Base-by-base conservation (phyloP, 2,888 invertebrate genomes). In the Griposia aprilina region DNA sequence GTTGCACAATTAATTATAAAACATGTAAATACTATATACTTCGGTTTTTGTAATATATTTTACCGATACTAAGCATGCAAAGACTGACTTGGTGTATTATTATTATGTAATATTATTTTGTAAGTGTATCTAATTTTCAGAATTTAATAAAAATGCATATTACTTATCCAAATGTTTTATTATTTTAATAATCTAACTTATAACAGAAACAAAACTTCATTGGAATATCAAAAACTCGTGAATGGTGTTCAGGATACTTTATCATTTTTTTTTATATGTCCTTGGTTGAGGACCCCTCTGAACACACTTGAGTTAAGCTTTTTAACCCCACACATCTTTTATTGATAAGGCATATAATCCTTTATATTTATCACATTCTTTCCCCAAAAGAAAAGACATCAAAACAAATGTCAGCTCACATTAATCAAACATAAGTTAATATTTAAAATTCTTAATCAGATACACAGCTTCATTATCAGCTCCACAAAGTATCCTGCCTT, bases 381-480 rank as follows among this genome's bases (percentile, higher is more conserved):
- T 60, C n/a, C 13, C 10, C 10, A 57, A 57, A 48, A 45, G 10
- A 10, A 50, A 65, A 48, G 15, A 71, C 30, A 45, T 60, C 10
- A 45, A 48, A 70, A 23, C 3, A 59, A 45, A 30, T 45, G 23
- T 20, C 59, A 59, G 45, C 45, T 45, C 45, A 45, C 45, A 36
- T n/a, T n/a, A 11, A 45, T 41, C 72, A n/a, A 77, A 72, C 41
- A 66, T 48, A 57, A 45, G 10, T 89, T 90, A 95, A 90, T 95
- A 95, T 82, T 96, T 97, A 79, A 98, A 95, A 94, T 98, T 97
- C 93, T 97, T 98, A 80, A 99, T 97, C 67, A 98, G 96, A 94
- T 98, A 99, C 87, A 99, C 96, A 48, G 99, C 99, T 96, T 99
- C 99, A 93, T 98, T 98, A 91, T 99, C 99, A 86, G 98, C 98